Percentiles rank a stretch among this genome's conserved stretches.
phyloP scores from a whole-genome alignment of 2,113 vertebrate genomes.

The Notothenia coriiceps region DNA sequence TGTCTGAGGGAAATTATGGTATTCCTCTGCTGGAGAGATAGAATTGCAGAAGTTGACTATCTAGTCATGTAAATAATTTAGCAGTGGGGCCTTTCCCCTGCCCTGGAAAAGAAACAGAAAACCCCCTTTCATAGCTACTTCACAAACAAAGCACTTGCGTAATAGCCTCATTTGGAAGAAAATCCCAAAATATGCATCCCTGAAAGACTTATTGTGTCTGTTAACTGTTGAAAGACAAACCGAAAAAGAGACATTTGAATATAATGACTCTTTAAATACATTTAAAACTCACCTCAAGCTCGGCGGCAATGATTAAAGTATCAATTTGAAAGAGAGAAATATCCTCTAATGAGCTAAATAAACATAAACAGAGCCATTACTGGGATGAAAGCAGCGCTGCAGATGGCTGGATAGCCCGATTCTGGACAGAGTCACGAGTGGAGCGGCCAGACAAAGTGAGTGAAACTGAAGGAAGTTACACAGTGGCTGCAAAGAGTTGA shows the following conservation, averaged over 20 bases:
- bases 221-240: not conserved
- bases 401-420: constrained; percentile 71
- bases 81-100: constrained; percentile 28
- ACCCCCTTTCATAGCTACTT: constrained; percentile 12
- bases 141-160: constrained; percentile 10
- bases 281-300: constrained; percentile 29
- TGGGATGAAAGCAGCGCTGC: constrained; percentile 67
- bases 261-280: constrained; percentile 28
- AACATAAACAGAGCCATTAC: constrained; percentile 67
- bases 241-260: not conserved
- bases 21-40: constrained; percentile 67
- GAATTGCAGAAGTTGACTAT: constrained; percentile 64
- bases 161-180: constrained; percentile 22
- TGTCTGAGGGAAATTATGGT: constrained; percentile 68
- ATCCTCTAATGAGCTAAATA: constrained; percentile 63
- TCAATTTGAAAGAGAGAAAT: constrained; percentile 55
- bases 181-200: not conserved
- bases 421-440: constrained; percentile 59
- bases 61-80: constrained; percentile 73
- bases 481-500: constrained; percentile 51
- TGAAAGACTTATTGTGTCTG: constrained; percentile 3
- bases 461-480: constrained; percentile 50
- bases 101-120: constrained; percentile 14
- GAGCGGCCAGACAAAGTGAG: constrained; percentile 63
- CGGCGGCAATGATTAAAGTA: constrained; percentile 46